Evolutionary conservation across 2,113 vertebrate genomes (phyloP).

Genomic region (Cynoglossus semilaevis): DNA sequence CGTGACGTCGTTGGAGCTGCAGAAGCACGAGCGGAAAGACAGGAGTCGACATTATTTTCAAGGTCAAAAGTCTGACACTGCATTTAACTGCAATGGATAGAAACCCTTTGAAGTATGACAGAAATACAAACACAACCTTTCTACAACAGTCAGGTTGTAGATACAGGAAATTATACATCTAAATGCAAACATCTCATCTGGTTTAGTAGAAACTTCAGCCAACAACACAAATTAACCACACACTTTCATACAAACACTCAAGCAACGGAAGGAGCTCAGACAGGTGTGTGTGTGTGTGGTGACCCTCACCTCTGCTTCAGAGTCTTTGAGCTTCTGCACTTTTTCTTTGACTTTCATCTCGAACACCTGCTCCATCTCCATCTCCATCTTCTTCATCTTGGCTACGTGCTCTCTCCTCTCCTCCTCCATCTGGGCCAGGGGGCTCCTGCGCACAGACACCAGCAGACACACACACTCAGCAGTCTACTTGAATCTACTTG

Average conservation of each 20-base stretch:
- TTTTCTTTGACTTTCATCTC: constrained; percentile 99
- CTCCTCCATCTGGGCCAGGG: constrained; percentile 97
- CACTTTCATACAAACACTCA: not conserved
- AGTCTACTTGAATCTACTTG: not conserved
- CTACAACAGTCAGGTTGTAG: not conserved
- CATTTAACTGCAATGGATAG: no score
- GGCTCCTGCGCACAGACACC: constrained; percentile 80
- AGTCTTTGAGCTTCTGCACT: constrained; percentile 97
- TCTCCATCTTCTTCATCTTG: constrained; percentile 99
- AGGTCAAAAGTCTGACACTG: no score
- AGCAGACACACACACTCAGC: not conserved
- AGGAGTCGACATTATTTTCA: no score
- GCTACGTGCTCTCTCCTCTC: constrained; percentile 94
- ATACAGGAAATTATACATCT: not conserved
- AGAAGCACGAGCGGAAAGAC: constrained; percentile 5
- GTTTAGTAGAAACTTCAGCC: not conserved
- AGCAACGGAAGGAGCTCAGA: constrained; percentile 29
- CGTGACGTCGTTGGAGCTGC: constrained; percentile 93
- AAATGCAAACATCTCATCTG: not conserved
- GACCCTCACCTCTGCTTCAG: constrained; percentile 91
- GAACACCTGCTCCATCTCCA: constrained; percentile 99
- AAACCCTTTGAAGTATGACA: no score
- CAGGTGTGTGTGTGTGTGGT: constrained; percentile 14
- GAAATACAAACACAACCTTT: not conserved
- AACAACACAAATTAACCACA: not conserved